Evolutionary conservation across 2,797 vertebrate genomes (phyloP), one percentile per base, ranked within the genome.

Genomic region (Diplodus puntazzo): DNA sequence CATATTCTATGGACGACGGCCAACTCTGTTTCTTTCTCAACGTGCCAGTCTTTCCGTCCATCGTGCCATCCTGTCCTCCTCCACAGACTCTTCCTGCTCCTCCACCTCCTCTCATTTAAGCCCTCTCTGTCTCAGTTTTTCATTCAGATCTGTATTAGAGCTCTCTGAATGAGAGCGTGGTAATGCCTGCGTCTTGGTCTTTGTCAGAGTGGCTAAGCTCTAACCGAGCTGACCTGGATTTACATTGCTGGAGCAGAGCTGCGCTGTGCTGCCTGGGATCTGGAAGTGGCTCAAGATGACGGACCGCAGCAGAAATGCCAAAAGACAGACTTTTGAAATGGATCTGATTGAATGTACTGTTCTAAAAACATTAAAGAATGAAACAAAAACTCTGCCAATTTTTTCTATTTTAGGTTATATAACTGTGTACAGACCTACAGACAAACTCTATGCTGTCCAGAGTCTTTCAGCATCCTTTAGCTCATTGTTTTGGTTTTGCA

Each of bases 211-310:
- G 49, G 54, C 73, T 86, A 53, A 84, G 84, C 83, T 82, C 80
- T 54, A 46, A 81, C 79, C 60, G 75, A 25, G 79, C 75, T 88
- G 84, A 87, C 79, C 88, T 89, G 80, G 83, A 86, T 92, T 85
- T 73, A 42, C 46, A 54, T 52, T 49, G 57, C 68, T 62, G 49
- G 50, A 86, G 75, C 46, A 48, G 78, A 80, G 73, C 68, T 42
- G 64, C 27, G 73, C 68, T 42, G 64, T 34, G 23, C 59, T 71
- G 52, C 58, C 61, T 53, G 55, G 55, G 49, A 73, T 60, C 49
- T 45, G 69, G 70, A 25, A 85, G 12, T 8, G 46, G 46, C 72
- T 55, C 5, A 16, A 69, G 59, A 69, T 2, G 45, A 76, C 0
- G 5, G 1, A 80, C 63, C 30, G 11, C 39, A 52, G 43, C 27